Percentiles rank a stretch among this genome's conserved stretches.
These are phyloP conservation scores for Amblyopsis rosae DNA, from an alignment of 2,113 vertebrate genomes.

Conservation along the genomic window DNA sequence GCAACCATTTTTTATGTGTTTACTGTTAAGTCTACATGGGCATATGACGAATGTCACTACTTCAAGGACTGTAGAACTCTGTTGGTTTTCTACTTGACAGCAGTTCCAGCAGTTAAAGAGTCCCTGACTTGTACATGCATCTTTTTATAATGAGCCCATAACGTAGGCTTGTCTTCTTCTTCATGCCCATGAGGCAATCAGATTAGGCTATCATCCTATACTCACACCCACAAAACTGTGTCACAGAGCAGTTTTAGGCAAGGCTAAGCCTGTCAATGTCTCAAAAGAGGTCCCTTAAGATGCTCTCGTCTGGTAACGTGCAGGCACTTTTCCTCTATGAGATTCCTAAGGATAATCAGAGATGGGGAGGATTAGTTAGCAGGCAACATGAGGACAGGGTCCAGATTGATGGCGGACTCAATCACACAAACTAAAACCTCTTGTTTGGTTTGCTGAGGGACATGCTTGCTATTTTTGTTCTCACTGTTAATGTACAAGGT, in stretches of 20 bases:
- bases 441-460: conserved; percentile 8
- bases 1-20: no score
- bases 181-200: conserved; percentile 58
- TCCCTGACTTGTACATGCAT: no score
- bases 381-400: conserved; percentile 65
- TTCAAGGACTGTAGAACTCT: no score
- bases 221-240: conserved; percentile 54
- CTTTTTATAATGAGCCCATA: conserved; percentile 5
- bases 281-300: conserved; percentile 68
- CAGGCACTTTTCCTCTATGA: conserved; percentile 64
- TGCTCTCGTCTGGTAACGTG: conserved; percentile 65
- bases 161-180: conserved; percentile 44
- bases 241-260: conserved; percentile 44
- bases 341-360: conserved; percentile 71
- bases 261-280: conserved; percentile 58
- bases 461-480: conserved; percentile 42
- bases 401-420: conserved; percentile 70
- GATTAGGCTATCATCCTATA: conserved; percentile 65
- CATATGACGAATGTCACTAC: no score
- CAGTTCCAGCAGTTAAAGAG: no score
- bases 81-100: no score
- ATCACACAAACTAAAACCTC: conserved; percentile 44
- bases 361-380: conserved; percentile 73
- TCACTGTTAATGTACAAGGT: conserved; percentile 60
- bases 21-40: no score